These are phyloP conservation scores for Tetrapedia diversipes DNA, from an alignment of 2,888 invertebrate species.

Conservation along the genomic window DNA sequence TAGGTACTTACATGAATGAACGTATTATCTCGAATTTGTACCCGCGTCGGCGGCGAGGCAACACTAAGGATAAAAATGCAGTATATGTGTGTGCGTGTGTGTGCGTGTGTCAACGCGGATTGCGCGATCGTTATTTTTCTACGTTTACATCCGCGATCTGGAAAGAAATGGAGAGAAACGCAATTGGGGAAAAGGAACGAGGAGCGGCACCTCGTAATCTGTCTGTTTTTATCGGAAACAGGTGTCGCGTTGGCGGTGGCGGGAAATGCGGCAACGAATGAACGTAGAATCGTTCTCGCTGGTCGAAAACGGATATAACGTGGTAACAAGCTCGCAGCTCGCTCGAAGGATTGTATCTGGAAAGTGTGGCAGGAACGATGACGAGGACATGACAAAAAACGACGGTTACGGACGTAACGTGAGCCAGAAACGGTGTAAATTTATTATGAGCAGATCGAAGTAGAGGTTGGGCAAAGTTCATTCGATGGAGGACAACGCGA, in stretches of 20 bases:
- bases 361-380: conserved; percentile 24
- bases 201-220: conserved; percentile 11
- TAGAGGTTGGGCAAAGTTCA: neutral
- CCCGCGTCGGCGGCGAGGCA: conserved; percentile 41
- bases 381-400: conserved; percentile 38
- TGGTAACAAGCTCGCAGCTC: conserved; percentile 47
- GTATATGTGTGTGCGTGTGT: conserved; percentile 43
- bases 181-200: conserved; percentile 25
- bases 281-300: conserved; percentile 61
- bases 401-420: conserved; percentile 36
- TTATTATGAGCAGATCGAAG: neutral
- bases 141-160: conserved; percentile 65
- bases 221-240: neutral
- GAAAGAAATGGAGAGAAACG: conserved; percentile 32
- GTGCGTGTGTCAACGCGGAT: conserved; percentile 57
- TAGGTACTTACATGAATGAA: conserved; percentile 28
- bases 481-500: conserved; percentile 11
- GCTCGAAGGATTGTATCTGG: conserved; percentile 43
- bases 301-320: conserved; percentile 64
- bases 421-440: conserved; percentile 6
- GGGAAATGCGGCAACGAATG: conserved; percentile 3
- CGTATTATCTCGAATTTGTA: conserved; percentile 45
- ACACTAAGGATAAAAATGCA: conserved; percentile 23
- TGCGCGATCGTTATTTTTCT: conserved; percentile 70
- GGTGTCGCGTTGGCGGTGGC: neutral